A percentile compares a stretch with the other conserved stretches of the same genome.
Evolutionary conservation across 2,113 vertebrate genomes (phyloP).

Genomic region (Archilochus colubris): DNA sequence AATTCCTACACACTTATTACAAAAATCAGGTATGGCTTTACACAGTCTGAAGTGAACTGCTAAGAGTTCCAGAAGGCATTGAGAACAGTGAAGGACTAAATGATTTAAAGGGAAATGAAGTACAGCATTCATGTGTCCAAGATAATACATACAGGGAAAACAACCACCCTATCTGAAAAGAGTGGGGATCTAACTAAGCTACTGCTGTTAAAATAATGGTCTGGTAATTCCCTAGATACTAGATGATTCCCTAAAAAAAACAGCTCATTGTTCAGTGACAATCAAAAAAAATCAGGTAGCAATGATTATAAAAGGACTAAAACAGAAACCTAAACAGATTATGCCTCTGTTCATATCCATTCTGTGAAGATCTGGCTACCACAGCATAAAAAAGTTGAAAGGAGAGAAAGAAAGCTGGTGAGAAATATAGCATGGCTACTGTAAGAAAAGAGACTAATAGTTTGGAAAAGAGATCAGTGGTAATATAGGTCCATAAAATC

Average conservation of each 20-base stretch:
- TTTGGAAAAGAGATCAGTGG: neutral
- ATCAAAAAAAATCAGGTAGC: neutral
- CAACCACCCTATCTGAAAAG: neutral
- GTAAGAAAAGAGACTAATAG: neutral
- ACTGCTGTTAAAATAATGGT: neutral
- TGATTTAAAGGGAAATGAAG: neutral
- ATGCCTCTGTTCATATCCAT: neutral
- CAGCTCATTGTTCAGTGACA: neutral
- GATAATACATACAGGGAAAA: fast-evolving
- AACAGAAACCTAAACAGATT: neutral
- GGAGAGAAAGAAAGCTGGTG: neutral
- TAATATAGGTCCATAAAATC: slow-evolving; percentile 2
- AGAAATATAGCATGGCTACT: neutral
- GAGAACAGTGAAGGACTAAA: neutral
- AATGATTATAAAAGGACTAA: neutral
- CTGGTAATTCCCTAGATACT: neutral
- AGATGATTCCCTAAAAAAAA: neutral
- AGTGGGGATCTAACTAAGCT: neutral
- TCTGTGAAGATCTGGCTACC: neutral
- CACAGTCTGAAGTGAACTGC: neutral
- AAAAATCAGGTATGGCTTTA: neutral
- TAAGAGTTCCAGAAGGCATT: neutral
- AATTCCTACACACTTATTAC: neutral
- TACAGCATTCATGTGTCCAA: neutral
- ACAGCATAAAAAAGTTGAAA: neutral